Evolutionary conservation across 2,113 vertebrate species (phyloP), one percentile per base, ranked within the genome.

Genomic region (Bos indicus): DNA sequence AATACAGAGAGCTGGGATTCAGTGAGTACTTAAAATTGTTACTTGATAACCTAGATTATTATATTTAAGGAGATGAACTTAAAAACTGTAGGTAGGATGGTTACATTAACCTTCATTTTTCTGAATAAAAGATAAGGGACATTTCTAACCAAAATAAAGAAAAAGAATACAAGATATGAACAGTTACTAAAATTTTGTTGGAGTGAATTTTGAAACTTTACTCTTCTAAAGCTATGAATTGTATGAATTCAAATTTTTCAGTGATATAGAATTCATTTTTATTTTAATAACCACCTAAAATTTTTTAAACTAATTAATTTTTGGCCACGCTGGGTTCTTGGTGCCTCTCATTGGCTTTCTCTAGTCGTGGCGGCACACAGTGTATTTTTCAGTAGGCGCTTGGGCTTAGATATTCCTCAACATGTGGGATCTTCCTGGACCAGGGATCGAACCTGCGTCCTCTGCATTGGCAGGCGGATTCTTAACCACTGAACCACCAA

Each of bases 11-110:
- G 11, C 23, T 82, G 3, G 7, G 43, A 90, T 84, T 92, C 25
- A 77, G 6, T 59, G 59, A 86, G 46, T 67, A 11, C 25, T n/a
- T 62, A 94, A 80, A 95, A 64, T 92, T 90, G 17, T 80, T 36
- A 74, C 74, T 88, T 56, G 57, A 26, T 59, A 56, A 88, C 26
- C 33, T 90, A 96, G 21, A 56, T 36, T 59, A 82, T 54, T 59
- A 60, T 67, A 96, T 81, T 94, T 84, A 92, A 96, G 13, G 71
- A 87, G 17, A 48, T 59, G 71, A 77, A 97, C 33, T 90, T 95
- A 90, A 94, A 98, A 87, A 80, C 4, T 4, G 21, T 28, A 94
- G 71, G 81, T n/a, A 84, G 25, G n/a, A 80, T 33, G 62, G 14
- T 78, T 52, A 85, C 67, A 88, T 88, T 60, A 62, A 74, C 16